These are phyloP conservation scores for Cavia porcellus DNA, from an alignment of 2,113 vertebrate genomes.

Conservation along the genomic window DNA sequence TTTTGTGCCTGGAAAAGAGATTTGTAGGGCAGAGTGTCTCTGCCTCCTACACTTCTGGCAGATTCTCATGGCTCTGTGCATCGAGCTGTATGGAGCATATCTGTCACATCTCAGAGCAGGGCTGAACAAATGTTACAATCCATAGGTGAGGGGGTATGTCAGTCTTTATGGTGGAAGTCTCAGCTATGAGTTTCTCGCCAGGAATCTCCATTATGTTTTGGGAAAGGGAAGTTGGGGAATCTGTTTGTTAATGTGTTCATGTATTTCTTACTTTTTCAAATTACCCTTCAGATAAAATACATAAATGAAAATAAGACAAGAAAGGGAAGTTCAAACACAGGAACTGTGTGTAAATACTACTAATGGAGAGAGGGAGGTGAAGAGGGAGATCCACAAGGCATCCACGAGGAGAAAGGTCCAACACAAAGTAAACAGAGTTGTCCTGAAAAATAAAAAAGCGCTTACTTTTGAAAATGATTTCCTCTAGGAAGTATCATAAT, in stretches of 20 bases:
- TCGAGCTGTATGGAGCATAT: neutral
- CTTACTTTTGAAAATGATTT: slow-evolving; percentile 16
- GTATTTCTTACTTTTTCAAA: slow-evolving; percentile 19
- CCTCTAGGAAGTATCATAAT: neutral
- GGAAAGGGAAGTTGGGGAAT: neutral
- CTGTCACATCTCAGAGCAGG: neutral
- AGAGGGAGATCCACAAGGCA: neutral
- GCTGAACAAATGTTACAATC: neutral
- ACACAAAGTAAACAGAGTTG: neutral
- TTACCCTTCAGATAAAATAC: slow-evolving; percentile 7
- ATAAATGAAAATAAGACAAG: neutral
- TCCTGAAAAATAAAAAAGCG: neutral
- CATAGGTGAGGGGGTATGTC: neutral
- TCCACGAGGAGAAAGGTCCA: neutral
- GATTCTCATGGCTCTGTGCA: neutral
- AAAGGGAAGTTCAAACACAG: neutral
- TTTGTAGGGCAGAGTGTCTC: slow-evolving; percentile 72
- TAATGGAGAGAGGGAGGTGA: neutral
- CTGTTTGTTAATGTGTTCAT: neutral
- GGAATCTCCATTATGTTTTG: neutral
- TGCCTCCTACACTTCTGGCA: slow-evolving; percentile 74
- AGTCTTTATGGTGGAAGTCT: neutral
- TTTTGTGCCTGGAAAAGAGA: slow-evolving; percentile 76
- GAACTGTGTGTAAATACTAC: neutral
- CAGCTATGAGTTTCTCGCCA: neutral